Evolutionary conservation across 2,797 vertebrate genomes (phyloP), one percentile per base, ranked within the genome.

Genomic region (Sitta carolinensis): DNA sequence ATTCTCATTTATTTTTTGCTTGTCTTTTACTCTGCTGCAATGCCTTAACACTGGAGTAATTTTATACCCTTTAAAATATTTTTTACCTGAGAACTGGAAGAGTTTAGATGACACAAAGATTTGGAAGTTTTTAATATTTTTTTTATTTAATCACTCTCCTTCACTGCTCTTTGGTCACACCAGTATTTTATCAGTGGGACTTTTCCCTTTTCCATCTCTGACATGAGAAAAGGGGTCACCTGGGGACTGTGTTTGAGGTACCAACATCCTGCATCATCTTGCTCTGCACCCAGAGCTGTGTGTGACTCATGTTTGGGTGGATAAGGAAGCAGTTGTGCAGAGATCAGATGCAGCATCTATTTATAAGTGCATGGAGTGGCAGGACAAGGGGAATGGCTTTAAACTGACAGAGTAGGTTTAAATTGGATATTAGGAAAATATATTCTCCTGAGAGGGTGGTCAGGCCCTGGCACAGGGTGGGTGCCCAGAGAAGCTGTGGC

Each of bases 281-380:
- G 6, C 40, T 67, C 4, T 42, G 25, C 1, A 0, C 43, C 43
- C 66, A 42, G 29, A 54, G 27, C 52, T 62, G 0, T 5, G 1
- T 3, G 36, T 55, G 74, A 63, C 27, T 66, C 52, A 3, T 5
- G 23, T 64, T 54, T 2, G 16, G 43, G 36, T 70, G 27, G 8
- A 8, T 16, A 7, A 47, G 21, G 77, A 23, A 63, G 38, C 48
- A 47, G 23, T 26, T 10, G 34, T 6, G 36, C 23, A 5, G 61
- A 50, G 43, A 48, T 51, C 29, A 10, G 30, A 36, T 45, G 55
- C 29, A 43, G 32, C 43, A 26, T 30, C 45, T 64, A 2, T 79
- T 79, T 58, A 12, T 43, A 43, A 43, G 7, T 79, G 22, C 42
- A 5, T 11, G 36, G 32, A 78, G 32, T n/a, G 58, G 43, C 43